Base-by-base conservation (phyloP, 2,888 invertebrate species). In the Hypercompe scribonia region DNA sequence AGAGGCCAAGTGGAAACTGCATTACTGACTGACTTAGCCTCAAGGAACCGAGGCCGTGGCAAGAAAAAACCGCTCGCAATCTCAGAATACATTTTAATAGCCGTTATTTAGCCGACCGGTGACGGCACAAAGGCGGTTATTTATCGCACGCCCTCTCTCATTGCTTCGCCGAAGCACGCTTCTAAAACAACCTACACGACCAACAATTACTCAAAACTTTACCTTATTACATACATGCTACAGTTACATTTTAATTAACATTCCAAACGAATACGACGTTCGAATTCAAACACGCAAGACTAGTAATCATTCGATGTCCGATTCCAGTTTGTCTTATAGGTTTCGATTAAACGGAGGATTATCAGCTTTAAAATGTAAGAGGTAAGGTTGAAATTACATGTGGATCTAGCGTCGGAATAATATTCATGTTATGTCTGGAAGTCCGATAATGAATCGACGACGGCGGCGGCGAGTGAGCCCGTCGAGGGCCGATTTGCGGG, bases 141-240 rank as follows among this genome's bases (percentile, higher is more conserved):
- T 95, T 95, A 95, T 95, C 94, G 94, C 91, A 94, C 95, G 95
- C 95, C 95, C 95, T 95, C 95, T 95, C 94, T 94, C 95, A 94
- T 95, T 95, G 95, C 95, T 92, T 93, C 91, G 87, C 87, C 89
- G 89, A 86, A 88, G 86, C 89, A 83, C 87, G 88, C 85, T 90
- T 88, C 87, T 86, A 91, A 91, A 94, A 94, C 92, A 93, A 92
- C 93, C 87, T 89, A 93, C 90, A 90, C 80, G 85, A 82, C 71
- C 72, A 39, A 28, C 15, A 61, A 39, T 75, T 81, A 78, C 70
- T 74, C 81, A 36, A 94, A 92, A 90, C 87, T 74, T 84, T 78
- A 92, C 92, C 89, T 89, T 93, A 93, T 79, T 28, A 0, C 76
- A 11, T 67, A 71, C 34, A 34, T 0, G 8, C 78, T 91, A 94